These are phyloP conservation scores for Centropristis striata DNA, from an alignment of 2,113 vertebrate genomes.

Conservation along the genomic window DNA sequence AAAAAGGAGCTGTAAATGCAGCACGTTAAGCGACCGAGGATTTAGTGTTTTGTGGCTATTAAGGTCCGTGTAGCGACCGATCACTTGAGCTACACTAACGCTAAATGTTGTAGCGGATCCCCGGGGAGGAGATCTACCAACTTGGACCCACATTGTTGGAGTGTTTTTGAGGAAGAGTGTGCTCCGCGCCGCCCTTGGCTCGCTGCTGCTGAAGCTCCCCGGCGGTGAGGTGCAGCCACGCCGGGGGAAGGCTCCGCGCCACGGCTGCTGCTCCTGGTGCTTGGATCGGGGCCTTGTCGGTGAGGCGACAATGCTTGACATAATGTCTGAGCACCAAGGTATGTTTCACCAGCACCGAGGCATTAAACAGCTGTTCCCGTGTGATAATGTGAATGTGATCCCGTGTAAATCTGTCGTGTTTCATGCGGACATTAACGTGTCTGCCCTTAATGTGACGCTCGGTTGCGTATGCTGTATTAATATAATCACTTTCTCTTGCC, in stretches of 20 bases:
- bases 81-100: constrained; percentile 9
- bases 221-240: constrained; percentile 70
- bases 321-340: constrained; percentile 91
- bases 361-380: not conserved
- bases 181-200: constrained; percentile 31
- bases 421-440: constrained; percentile 30
- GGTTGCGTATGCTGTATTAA: constrained; percentile 62
- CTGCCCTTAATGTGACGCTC: constrained; percentile 43
- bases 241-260: constrained; percentile 78
- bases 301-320: constrained; percentile 89
- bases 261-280: constrained; percentile 76
- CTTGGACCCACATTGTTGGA: constrained; percentile 12
- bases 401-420: constrained; percentile 7
- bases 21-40: constrained; percentile 55
- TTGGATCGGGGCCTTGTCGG: constrained; percentile 75
- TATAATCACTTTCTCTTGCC: not conserved
- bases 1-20: constrained; percentile 42
- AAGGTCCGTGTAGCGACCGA: constrained; percentile 55
- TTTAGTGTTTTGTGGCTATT: constrained; percentile 73
- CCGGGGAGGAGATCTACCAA: not conserved
- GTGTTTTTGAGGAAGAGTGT: constrained; percentile 6
- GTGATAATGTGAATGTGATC: not conserved
- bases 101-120: constrained; percentile 14
- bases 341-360: constrained; percentile 3
- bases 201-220: constrained; percentile 55